These are phyloP conservation scores for Rhodeus uyekii DNA, from an alignment of 2,797 vertebrate species.

Conservation along the genomic window DNA sequence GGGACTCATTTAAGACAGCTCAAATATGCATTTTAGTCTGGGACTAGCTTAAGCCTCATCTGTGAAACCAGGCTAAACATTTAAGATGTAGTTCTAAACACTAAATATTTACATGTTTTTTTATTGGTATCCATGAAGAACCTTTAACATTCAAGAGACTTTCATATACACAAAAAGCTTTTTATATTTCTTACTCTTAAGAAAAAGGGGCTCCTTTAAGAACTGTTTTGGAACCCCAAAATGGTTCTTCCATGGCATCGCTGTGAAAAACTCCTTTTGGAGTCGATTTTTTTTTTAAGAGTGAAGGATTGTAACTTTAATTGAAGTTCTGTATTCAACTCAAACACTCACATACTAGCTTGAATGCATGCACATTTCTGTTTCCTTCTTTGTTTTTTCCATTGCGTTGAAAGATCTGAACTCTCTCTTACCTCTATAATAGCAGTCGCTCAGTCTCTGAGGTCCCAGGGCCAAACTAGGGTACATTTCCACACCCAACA, in stretches of 20 bases:
- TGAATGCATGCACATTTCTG: background rate
- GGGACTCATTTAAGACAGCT: background rate
- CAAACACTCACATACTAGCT: background rate
- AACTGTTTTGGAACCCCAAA: background rate
- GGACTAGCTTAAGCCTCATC: background rate
- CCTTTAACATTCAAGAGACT: background rate
- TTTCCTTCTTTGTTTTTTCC: background rate
- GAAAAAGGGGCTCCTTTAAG: background rate
- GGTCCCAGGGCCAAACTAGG: constrained; percentile 72
- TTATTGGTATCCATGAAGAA: background rate
- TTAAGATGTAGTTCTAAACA: background rate
- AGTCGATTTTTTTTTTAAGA: too few species aligned
- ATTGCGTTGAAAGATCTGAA: background rate
- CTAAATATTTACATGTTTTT: too few species aligned
- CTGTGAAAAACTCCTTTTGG: background rate
- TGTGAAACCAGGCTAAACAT: background rate
- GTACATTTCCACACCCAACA: constrained; percentile 77
- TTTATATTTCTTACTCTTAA: background rate
- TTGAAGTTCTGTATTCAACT: too few species aligned
- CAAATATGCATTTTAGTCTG: background rate
- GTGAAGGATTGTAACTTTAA: background rate
- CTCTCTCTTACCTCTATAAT: constrained; percentile 72
- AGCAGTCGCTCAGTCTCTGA: constrained; percentile 75
- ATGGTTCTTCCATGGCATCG: background rate
- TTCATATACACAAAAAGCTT: too few species aligned